Evolutionary conservation across 2,113 vertebrate genomes (phyloP).

Genomic region (Semicossyphus pulcher): DNA sequence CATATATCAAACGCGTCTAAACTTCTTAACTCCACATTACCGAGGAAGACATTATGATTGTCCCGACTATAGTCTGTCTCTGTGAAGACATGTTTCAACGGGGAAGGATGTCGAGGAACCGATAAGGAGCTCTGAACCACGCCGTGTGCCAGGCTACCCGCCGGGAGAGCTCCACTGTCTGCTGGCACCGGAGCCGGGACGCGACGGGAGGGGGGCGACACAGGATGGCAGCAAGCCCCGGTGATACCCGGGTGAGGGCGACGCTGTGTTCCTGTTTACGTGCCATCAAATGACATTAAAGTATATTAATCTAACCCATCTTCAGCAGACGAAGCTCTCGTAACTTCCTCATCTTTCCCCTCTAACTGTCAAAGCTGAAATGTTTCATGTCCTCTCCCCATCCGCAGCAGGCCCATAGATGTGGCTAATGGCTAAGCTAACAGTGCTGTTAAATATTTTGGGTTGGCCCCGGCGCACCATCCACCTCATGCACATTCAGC

Average conservation of each 20-base stretch:
- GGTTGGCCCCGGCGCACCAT: constrained; percentile 72
- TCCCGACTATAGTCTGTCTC: not conserved
- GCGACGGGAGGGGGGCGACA: constrained; percentile 37
- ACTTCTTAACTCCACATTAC: constrained; percentile 22
- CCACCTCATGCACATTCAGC: constrained; percentile 62
- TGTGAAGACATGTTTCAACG: not conserved
- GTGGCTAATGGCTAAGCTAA: constrained; percentile 81
- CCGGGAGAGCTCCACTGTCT: constrained; percentile 60
- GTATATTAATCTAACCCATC: not conserved
- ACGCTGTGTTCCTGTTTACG: constrained; percentile 45
- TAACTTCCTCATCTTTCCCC: not conserved
- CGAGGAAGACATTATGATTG: not conserved
- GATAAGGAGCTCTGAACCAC: constrained; percentile 46
- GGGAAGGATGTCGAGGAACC: constrained; percentile 1
- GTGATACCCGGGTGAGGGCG: constrained; percentile 41
- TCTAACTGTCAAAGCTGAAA: constrained; percentile 38
- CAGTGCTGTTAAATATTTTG: constrained; percentile 74
- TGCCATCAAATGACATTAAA: constrained; percentile 31
- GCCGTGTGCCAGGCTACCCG: constrained; percentile 60
- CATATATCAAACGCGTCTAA: not conserved
- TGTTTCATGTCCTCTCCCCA: constrained; percentile 50
- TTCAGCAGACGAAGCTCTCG: not conserved
- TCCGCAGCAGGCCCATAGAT: constrained; percentile 71
- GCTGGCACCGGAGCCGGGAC: constrained; percentile 61
- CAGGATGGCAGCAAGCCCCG: constrained; percentile 60